Evolutionary conservation across 2,113 vertebrate species (phyloP).

Genomic region (Plestiodon gilberti): DNA sequence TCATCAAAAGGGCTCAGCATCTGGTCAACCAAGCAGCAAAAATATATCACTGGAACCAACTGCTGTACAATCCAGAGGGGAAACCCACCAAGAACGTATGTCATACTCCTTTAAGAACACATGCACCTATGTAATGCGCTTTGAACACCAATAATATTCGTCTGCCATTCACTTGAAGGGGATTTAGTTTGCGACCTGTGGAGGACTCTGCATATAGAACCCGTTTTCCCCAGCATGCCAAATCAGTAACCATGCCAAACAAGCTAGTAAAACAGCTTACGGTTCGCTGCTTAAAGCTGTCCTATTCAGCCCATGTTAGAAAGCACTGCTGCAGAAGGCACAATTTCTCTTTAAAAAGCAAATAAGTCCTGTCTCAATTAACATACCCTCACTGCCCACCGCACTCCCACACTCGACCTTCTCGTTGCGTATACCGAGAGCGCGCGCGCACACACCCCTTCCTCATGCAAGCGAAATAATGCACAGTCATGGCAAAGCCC

Average conservation of each 20-base stretch:
- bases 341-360: background rate
- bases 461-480: conserved; percentile 5
- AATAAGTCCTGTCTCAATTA: background rate
- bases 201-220: too few relatives aligned
- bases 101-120: background rate
- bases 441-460: background rate
- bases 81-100: too few relatives aligned
- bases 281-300: background rate
- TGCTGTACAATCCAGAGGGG: background rate
- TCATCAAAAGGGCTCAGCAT: background rate
- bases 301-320: background rate
- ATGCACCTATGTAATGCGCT: background rate
- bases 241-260: background rate
- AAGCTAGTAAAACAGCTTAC: background rate
- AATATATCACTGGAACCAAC: background rate
- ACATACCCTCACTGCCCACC: background rate
- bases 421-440: background rate
- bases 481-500: conserved; percentile 21
- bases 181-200: background rate
- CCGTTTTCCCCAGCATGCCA: background rate
- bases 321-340: background rate
- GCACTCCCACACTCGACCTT: background rate
- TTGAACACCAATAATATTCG: background rate
- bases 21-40: background rate
- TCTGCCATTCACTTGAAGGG: background rate